A percentile compares a stretch with the other conserved stretches of the same genome.
Evolutionary conservation across 2,888 invertebrate species (phyloP).

Genomic region (Drosophila histrio): DNA sequence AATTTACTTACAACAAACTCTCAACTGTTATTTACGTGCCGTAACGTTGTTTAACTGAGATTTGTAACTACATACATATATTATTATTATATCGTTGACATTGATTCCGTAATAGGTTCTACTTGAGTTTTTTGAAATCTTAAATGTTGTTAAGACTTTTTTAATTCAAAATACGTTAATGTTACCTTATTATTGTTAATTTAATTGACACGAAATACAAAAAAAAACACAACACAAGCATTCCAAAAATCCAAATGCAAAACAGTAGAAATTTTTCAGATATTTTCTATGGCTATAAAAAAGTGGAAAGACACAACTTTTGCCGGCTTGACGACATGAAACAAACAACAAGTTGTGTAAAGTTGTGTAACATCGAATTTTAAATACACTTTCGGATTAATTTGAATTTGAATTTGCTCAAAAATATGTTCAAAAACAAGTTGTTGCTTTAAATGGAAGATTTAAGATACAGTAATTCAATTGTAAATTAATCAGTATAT

Average conservation of each 20-base stretch:
- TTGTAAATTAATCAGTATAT: no score
- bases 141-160: not conserved
- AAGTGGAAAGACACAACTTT: conserved; percentile 34
- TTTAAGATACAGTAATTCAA: no score
- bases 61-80: not conserved
- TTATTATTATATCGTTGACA: not conserved
- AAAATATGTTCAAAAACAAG: no score
- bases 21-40: not conserved
- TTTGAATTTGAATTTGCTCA: not conserved
- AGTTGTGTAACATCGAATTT: not conserved
- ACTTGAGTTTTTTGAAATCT: not conserved
- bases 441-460: no score
- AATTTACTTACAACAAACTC: not conserved
- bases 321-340: conserved; percentile 14
- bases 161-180: not conserved
- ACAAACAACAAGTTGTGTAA: not conserved
- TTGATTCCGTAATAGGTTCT: not conserved
- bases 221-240: conserved; percentile 9
- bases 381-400: not conserved
- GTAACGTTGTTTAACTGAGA: not conserved
- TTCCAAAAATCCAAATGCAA: conserved; percentile 38
- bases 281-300: conserved; percentile 43
- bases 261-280: conserved; percentile 67
- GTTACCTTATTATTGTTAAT: conserved; percentile 1
- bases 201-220: not conserved